Conservation (phyloP, 2,888 invertebrate species). For the Tricholauxania praeusta region DNA sequence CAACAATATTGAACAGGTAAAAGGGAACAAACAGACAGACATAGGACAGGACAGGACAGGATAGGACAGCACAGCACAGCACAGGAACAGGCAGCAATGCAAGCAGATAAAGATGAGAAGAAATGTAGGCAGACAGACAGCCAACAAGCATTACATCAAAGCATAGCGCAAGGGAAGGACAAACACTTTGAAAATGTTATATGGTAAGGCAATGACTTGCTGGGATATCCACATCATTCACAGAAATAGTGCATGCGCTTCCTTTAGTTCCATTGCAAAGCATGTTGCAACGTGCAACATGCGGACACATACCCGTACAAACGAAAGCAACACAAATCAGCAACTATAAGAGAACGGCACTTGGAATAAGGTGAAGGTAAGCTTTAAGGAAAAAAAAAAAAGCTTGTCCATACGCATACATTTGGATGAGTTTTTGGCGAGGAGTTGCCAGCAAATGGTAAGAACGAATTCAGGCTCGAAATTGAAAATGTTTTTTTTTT, state of each 20-base stretch:
- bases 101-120: conserved; percentile 12
- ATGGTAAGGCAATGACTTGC: conserved; percentile 10
- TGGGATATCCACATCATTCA: conserved; percentile 23
- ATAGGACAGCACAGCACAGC: conserved; percentile 5
- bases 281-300: conserved; percentile 33
- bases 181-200: conserved; percentile 19
- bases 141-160: conserved; percentile 25
- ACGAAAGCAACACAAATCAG: conserved; percentile 21
- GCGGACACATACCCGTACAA: conserved; percentile 18
- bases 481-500: too few relatives aligned
- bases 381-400: conserved; percentile 6
- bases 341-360: conserved; percentile 32
- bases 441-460: too few relatives aligned
- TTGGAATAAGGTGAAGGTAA: conserved; percentile 21
- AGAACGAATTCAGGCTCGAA: too few relatives aligned
- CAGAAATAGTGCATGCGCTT: conserved; percentile 15
- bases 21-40: conserved; percentile 8
- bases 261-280: neutral
- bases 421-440: too few relatives aligned
- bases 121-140: neutral
- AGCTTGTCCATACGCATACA: neutral
- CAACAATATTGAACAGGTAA: conserved; percentile 18
- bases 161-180: conserved; percentile 8
- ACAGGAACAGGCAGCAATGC: neutral
- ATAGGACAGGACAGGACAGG: neutral